phyloP scores from a whole-genome alignment of 2,113 vertebrate species.

The Chloropsis cyanopogon region DNA sequence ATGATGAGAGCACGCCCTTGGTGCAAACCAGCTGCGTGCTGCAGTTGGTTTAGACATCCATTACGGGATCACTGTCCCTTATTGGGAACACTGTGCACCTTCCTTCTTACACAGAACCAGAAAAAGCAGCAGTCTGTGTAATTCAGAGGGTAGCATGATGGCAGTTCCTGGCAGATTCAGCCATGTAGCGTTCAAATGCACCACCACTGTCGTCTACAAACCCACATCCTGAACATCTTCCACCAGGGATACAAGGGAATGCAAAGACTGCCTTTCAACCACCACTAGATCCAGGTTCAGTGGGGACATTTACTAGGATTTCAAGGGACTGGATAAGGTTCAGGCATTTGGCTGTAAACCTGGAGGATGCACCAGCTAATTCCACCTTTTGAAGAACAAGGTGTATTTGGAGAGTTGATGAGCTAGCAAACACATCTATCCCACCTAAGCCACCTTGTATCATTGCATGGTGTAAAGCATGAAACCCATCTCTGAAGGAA shows the following conservation, averaged over 20 bases:
- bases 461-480: neutral
- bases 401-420: neutral
- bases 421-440: neutral
- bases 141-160: neutral
- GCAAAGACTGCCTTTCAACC: neutral
- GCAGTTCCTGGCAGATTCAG: neutral
- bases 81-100: neutral
- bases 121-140: neutral
- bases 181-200: neutral
- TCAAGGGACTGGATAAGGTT: neutral
- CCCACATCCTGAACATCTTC: neutral
- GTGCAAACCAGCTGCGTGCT: neutral
- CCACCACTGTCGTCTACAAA: neutral
- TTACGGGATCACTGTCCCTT: neutral
- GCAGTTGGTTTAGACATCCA: neutral
- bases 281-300: neutral
- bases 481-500: neutral
- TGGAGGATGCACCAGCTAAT: neutral
- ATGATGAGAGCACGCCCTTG: neutral
- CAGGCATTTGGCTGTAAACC: neutral
- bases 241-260: neutral
- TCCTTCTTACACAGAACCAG: constrained; percentile 7
- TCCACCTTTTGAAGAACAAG: neutral
- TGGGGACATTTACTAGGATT: neutral
- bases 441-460: neutral